These are phyloP conservation scores for Cyphomyrus discorhynchus DNA, from an alignment of 2,113 vertebrate species.

Conservation along the genomic window DNA sequence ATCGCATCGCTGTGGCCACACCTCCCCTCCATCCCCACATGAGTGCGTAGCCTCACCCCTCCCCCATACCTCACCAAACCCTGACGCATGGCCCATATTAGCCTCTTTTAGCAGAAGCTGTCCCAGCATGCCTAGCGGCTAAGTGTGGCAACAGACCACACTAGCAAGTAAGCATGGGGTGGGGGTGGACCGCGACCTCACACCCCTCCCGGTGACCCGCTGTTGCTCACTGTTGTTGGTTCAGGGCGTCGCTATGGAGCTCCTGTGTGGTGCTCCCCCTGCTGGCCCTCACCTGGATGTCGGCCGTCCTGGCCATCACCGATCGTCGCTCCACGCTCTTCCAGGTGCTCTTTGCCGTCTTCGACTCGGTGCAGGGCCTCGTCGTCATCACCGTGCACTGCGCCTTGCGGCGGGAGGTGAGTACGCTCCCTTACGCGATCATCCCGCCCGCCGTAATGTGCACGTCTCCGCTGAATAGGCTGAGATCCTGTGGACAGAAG, in stretches of 20 bases:
- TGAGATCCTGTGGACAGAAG: not conserved
- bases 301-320: slow-evolving; percentile 94
- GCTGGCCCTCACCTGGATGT: slow-evolving; percentile 98
- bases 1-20: not conserved
- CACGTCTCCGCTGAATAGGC: not conserved
- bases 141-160: not conserved
- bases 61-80: not conserved
- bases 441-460: not conserved
- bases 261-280: slow-evolving; percentile 88
- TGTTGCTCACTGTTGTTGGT: slow-evolving; percentile 38
- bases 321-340: slow-evolving; percentile 91
- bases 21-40: not conserved
- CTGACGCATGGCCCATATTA: not conserved
- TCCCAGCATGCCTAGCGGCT: slow-evolving; percentile 8
- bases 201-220: not conserved
- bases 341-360: slow-evolving; percentile 90
- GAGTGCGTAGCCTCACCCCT: not conserved
- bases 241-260: slow-evolving; percentile 81
- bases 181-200: not conserved
- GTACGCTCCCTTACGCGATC: slow-evolving; percentile 16
- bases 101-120: not conserved
- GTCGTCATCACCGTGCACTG: slow-evolving; percentile 97
- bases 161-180: not conserved
- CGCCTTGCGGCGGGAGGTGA: slow-evolving; percentile 92
- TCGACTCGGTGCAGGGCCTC: slow-evolving; percentile 92